Conservation (phyloP, 2,797 vertebrate species). For the Cryptoblepharus egeriae region DNA sequence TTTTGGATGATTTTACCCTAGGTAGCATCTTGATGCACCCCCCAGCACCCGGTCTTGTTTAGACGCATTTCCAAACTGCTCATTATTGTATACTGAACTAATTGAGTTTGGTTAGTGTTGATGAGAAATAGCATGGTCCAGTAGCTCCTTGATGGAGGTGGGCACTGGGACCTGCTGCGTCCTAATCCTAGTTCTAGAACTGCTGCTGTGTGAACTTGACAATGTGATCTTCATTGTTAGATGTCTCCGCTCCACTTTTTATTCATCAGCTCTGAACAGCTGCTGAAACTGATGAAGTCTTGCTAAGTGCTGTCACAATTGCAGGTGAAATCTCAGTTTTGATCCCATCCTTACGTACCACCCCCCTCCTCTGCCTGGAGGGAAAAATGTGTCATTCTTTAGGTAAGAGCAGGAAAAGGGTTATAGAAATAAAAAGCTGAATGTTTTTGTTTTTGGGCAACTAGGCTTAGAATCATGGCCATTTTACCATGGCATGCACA, state of each 20-base stretch:
- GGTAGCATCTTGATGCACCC: slow-evolving; percentile 25
- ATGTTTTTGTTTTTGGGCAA: background rate
- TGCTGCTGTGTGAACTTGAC: background rate
- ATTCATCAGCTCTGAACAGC: background rate
- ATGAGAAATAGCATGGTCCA: slow-evolving; percentile 10
- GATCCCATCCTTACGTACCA: rapidly evolving
- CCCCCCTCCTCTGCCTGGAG: background rate
- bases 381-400: background rate
- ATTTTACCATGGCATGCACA: background rate
- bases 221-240: background rate
- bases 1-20: slow-evolving; percentile 60
- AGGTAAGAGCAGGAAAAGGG: background rate
- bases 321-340: background rate
- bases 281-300: background rate
- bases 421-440: background rate
- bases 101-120: slow-evolving; percentile 42
- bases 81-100: slow-evolving; percentile 16
- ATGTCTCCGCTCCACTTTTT: background rate
- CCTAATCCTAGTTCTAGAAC: background rate
- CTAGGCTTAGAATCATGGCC: background rate
- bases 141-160: slow-evolving; percentile 8
- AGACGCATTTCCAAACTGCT: slow-evolving; percentile 22
- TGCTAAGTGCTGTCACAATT: background rate
- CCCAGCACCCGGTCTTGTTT: slow-evolving; percentile 4
- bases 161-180: slow-evolving; percentile 12